Evolutionary conservation across 2,113 vertebrate genomes (phyloP), one percentile per base, ranked within the genome.

Genomic region (Cynocephalus volans): DNA sequence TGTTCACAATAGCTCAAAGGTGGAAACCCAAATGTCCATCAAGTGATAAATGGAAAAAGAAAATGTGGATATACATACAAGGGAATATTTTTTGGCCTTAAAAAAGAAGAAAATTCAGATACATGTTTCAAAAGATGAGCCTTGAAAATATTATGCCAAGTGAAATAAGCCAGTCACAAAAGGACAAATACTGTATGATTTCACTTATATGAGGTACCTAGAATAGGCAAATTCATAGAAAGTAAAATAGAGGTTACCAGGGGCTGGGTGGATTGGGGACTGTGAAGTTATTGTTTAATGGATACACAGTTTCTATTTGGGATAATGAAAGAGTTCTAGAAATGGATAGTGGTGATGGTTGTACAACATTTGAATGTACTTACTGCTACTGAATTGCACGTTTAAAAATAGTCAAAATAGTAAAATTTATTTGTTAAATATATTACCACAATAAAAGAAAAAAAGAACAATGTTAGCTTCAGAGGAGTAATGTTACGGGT

Each of bases 101-200:
- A 80, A 80, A 77, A 90, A 1, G 19, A 81, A 76, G 52, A 54
- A 86, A 52, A 91, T 70, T 90, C 54, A 45, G 64, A 79, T 80
- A 50, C 17, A 72, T 56, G 12, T 23, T 54, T 72, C 17, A 64
- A 6, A 67, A 24, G 54, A 54, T 72, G 72, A 64, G 15, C 21
- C 64, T 86, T 95, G 45, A 86, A 91, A 77, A 86, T 52, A 67
- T n/a, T 41, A 77, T 60, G 62, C 54, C 79, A n/a, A 54, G 11
- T 64, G 88, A 86, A 54, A 92, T 48, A 86, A 80, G n/a, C 54
- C 82, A 86, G 56, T 92, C 56, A 72, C 65, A 62, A 70, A 79
- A 92, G 28, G 75, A 64, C 64, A 92, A 95, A 86, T 24, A 80
- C 6, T 92, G 21, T 91, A 86, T 80, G 33, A 72, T 86, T 62